A percentile compares a stretch with the other conserved stretches of the same genome.
These are phyloP conservation scores for Delichon dasypus DNA, from an alignment of 2,797 vertebrate species.

Conservation along the genomic window DNA sequence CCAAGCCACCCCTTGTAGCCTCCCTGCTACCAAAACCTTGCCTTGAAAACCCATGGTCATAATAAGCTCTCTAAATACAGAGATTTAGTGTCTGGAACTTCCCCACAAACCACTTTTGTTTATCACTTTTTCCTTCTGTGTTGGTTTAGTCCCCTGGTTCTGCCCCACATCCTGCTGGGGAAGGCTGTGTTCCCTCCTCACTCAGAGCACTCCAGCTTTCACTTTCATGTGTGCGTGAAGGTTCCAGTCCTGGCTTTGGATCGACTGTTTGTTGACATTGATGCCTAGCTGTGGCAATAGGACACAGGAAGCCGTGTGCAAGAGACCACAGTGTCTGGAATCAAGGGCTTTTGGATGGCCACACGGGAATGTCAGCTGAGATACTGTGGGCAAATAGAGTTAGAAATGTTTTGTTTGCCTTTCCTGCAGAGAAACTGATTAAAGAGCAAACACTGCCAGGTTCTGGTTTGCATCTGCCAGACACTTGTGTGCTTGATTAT, in stretches of 20 bases:
- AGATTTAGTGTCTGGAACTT: background rate
- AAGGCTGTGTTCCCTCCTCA: background rate
- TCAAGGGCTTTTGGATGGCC: background rate
- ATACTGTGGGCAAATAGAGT: background rate
- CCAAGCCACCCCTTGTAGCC: background rate
- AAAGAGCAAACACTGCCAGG: background rate
- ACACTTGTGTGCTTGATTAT: background rate
- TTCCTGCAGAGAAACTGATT: background rate
- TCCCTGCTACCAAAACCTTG: background rate
- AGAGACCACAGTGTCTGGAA: background rate
- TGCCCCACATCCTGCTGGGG: background rate
- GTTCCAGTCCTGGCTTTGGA: background rate
- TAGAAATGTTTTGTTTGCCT: background rate
- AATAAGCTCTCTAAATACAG: background rate
- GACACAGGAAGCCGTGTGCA: background rate
- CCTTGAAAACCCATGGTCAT: background rate
- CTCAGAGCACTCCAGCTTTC: background rate
- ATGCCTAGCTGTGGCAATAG: background rate
- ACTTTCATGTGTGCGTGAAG: background rate
- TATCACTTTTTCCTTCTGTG: background rate
- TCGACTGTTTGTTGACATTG: fast-evolving
- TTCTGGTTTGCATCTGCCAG: background rate
- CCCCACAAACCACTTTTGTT: background rate
- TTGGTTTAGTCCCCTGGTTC: background rate
- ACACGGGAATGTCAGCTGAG: background rate